Conservation (phyloP, 2,888 invertebrate genomes). For the Gastrophysa polygoni region DNA sequence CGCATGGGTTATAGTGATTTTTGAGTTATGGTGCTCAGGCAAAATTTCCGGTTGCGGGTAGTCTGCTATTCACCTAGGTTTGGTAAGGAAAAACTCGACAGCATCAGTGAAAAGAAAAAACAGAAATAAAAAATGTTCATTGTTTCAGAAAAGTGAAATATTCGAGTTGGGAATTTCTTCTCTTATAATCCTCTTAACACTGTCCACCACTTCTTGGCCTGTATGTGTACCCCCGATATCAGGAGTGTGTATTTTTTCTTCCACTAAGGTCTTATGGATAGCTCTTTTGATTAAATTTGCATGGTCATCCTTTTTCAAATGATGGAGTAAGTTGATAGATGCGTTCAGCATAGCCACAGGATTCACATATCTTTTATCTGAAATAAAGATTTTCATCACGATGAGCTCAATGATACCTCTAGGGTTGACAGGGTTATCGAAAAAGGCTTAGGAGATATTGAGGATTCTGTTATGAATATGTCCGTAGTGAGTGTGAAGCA, state of each 20-base stretch:
- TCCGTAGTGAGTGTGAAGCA: too few species aligned
- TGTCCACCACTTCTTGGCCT: conserved; percentile 40
- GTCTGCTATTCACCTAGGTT: too few species aligned
- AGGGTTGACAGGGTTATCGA: too few species aligned
- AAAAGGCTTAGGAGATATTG: too few species aligned
- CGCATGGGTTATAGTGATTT: too few species aligned
- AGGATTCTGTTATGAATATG: too few species aligned
- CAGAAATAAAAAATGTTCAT: too few species aligned
- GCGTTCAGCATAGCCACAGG: conserved; percentile 96
- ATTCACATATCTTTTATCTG: conserved; percentile 94
- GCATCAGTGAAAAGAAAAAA: too few species aligned
- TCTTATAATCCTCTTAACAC: conserved; percentile 35
- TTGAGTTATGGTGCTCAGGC: too few species aligned
- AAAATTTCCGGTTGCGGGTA: too few species aligned
- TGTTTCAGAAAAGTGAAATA: background rate
- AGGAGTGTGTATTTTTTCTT: conserved; percentile 42
- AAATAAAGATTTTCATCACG: conserved; percentile 69
- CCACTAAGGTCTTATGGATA: conserved; percentile 40
- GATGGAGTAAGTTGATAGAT: conserved; percentile 40
- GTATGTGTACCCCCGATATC: conserved; percentile 44
- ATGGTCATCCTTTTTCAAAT: conserved; percentile 37
- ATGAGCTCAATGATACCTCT: too few species aligned
- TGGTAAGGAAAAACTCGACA: too few species aligned
- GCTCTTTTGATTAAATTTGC: conserved; percentile 41
- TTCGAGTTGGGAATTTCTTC: background rate